These are phyloP conservation scores for Cynopterus brachyotis DNA, from an alignment of 2,113 vertebrate genomes.

Conservation along the genomic window DNA sequence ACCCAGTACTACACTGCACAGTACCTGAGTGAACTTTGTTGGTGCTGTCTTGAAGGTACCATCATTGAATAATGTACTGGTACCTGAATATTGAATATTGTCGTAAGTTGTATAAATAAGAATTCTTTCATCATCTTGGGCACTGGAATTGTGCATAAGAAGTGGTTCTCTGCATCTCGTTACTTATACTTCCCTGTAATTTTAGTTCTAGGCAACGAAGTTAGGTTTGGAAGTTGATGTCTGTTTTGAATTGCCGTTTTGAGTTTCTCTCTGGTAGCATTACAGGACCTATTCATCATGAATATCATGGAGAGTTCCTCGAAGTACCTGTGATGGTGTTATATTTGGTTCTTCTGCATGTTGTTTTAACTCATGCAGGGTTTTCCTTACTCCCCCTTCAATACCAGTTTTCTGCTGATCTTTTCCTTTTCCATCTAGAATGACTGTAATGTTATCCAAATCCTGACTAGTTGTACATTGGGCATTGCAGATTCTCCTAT, in stretches of 20 bases:
- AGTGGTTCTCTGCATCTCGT: neutral
- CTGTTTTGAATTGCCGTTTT: neutral
- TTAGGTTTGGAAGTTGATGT: neutral
- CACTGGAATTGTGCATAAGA: neutral
- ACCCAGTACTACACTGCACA: neutral
- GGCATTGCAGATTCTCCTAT: neutral
- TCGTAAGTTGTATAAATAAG: neutral
- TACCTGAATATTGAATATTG: neutral
- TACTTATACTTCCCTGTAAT: neutral
- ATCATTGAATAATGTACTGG: neutral
- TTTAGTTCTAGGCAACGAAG: neutral
- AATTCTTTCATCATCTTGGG: neutral
- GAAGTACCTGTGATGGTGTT: neutral
- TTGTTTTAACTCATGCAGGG: neutral
- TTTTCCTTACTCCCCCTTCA: neutral
- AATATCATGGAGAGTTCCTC: neutral
- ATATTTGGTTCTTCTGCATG: neutral
- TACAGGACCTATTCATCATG: neutral
- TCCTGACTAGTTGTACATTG: neutral
- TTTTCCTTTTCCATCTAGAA: neutral
- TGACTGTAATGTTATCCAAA: neutral
- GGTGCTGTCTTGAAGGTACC: neutral
- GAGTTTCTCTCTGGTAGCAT: neutral
- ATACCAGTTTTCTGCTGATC: neutral
- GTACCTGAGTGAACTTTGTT: neutral